These are phyloP conservation scores for Bolinopsis microptera DNA, from an alignment of 37 sponge, comb jelly and placozoan genomes.

Conservation along the genomic window DNA sequence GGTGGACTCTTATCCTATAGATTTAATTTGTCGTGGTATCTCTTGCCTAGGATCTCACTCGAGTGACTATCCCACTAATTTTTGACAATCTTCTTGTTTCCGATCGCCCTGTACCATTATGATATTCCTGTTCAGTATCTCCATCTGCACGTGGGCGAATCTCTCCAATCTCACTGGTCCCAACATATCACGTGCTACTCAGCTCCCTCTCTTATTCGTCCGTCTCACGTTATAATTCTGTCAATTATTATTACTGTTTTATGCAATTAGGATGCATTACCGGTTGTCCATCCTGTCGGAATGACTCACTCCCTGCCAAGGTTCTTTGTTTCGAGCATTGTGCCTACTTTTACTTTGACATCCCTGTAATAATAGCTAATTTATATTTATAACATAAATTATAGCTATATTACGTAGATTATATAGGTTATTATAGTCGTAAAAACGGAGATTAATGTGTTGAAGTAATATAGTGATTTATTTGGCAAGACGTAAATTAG, in stretches of 20 bases:
- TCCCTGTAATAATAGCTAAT: too few species aligned
- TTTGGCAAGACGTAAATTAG: not conserved
- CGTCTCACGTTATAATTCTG: not conserved
- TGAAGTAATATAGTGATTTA: not conserved
- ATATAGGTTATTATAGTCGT: not conserved
- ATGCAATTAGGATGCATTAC: not conserved
- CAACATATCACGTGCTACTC: not conserved
- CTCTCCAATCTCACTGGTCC: not conserved
- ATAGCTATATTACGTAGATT: not conserved
- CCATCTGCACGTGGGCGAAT: not conserved
- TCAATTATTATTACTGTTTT: not conserved
- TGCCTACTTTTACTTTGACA: not conserved
- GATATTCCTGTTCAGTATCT: not conserved
- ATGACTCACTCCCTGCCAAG: not conserved
- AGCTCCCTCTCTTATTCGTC: not conserved
- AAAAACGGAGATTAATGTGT: not conserved
- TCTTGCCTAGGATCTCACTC: too few species aligned
- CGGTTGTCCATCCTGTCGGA: not conserved
- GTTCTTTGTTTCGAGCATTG: not conserved
- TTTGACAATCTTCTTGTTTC: not conserved
- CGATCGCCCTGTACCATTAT: not conserved
- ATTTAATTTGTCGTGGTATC: too few species aligned
- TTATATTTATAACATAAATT: too few species aligned
- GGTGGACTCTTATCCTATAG: too few species aligned
- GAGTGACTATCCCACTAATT: not conserved